A percentile compares a stretch with the other conserved stretches of the same genome.
Conservation (phyloP, 2,888 invertebrate genomes). For the Drosophila lacicola region DNA sequence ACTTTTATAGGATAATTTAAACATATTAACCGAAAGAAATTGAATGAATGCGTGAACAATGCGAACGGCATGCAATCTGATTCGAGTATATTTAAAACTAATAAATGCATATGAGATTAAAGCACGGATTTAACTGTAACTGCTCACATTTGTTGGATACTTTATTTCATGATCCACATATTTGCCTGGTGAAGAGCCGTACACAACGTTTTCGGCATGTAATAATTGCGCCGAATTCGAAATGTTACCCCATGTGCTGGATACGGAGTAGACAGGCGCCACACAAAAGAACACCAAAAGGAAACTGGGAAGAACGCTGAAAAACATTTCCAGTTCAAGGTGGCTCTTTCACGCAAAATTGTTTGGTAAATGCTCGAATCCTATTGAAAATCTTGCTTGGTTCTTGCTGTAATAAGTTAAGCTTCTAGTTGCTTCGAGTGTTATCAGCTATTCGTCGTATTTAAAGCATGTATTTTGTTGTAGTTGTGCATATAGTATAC, state of each 20-base stretch:
- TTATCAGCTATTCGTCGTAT: slow-evolving; percentile 51
- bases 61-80: neutral
- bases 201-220: slow-evolving; percentile 80
- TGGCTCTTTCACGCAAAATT: neutral
- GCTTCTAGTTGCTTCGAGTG: slow-evolving; percentile 13
- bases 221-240: slow-evolving; percentile 81
- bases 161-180: slow-evolving; percentile 81
- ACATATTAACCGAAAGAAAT: neutral
- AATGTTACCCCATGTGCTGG: slow-evolving; percentile 83
- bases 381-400: slow-evolving; percentile 11
- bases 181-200: slow-evolving; percentile 78
- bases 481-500: slow-evolving; percentile 22
- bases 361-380: slow-evolving; percentile 11
- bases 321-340: slow-evolving; percentile 27
- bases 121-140: neutral
- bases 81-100: slow-evolving; percentile 3
- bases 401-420: slow-evolving; percentile 2
- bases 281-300: slow-evolving; percentile 54
- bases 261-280: slow-evolving; percentile 74
- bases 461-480: slow-evolving; percentile 26
- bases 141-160: slow-evolving; percentile 82
- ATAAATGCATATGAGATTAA: slow-evolving; percentile 1
- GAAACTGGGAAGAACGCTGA: slow-evolving; percentile 29
- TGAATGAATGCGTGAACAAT: neutral
- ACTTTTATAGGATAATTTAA: too few species aligned